Percentiles rank a stretch among this genome's conserved stretches.
Conservation (phyloP, 1,140 invertebrate genomes). For the Spodoptera frugiperda region DNA sequence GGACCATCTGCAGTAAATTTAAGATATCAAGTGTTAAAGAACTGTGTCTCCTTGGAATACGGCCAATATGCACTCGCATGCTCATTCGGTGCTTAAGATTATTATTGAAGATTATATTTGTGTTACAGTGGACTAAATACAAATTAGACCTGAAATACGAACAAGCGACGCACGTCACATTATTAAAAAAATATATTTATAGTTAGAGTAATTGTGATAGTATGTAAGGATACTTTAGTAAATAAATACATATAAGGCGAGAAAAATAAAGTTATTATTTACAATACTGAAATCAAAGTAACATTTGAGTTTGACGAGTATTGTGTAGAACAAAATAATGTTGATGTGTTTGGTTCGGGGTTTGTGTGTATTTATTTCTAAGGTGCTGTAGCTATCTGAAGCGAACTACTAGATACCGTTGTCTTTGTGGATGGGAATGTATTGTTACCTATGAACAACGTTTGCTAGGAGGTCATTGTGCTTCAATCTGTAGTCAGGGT, state of each 20-base stretch:
- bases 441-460: constrained; percentile 95
- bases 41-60: constrained; percentile 48
- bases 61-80: constrained; percentile 74
- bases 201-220: constrained; percentile 46
- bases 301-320: constrained; percentile 30
- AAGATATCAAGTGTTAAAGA: constrained; percentile 39
- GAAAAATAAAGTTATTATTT: constrained; percentile 54
- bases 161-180: constrained; percentile 61
- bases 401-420: constrained; percentile 32
- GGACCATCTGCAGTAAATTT: constrained; percentile 7
- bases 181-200: constrained; percentile 39
- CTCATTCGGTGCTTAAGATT: constrained; percentile 73
- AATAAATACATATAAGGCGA: constrained; percentile 51
- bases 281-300: constrained; percentile 47
- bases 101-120: constrained; percentile 59
- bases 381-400: constrained; percentile 46
- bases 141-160: constrained; percentile 68
- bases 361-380: constrained; percentile 26
- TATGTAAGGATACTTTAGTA: constrained; percentile 45
- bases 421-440: constrained; percentile 7
- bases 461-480: constrained; percentile 98
- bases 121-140: constrained; percentile 62
- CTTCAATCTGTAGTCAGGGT: constrained; percentile 96
- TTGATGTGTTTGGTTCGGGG: constrained; percentile 12
- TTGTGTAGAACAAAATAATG: constrained; percentile 31